Percentiles rank a stretch among this genome's conserved stretches.
Conservation (phyloP, 2,888 invertebrate genomes). For the Tetragonula carbonaria region DNA sequence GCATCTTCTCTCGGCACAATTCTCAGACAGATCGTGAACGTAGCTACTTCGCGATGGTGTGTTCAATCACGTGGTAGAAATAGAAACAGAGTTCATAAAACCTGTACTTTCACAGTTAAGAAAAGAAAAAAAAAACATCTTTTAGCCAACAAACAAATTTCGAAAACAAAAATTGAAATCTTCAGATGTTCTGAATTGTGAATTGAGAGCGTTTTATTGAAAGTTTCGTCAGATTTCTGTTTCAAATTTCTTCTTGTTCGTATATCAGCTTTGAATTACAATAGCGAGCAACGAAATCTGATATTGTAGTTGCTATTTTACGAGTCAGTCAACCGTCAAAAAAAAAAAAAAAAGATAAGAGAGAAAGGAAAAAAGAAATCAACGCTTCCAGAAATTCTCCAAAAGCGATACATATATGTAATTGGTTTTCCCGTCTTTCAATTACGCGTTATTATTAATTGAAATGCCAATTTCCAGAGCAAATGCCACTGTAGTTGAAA, state of each 20-base stretch:
- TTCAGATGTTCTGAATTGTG: not conserved
- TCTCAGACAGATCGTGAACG: not conserved
- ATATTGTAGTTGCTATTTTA: not conserved
- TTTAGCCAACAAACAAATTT: no score
- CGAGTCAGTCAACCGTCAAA: not conserved
- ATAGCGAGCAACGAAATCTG: not conserved
- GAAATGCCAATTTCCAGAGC: not conserved
- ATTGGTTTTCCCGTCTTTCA: not conserved
- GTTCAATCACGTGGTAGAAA: not conserved
- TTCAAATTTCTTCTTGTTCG: not conserved
- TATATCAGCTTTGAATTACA: not conserved
- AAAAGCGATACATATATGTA: not conserved
- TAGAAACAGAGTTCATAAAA: not conserved
- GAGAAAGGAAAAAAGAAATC: not conserved
- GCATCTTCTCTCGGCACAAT: not conserved
- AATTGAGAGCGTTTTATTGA: not conserved
- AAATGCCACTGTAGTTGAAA: not conserved
- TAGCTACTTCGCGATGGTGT: not conserved
- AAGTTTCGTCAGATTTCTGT: no score
- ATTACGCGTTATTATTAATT: conserved; percentile 3
- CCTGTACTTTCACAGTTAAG: no score
- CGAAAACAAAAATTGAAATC: not conserved
- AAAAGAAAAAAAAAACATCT: no score
- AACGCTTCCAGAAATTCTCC: not conserved
- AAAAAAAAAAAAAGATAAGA: no score